A percentile compares a stretch with the other conserved stretches of the same genome.
Evolutionary conservation across 2,888 invertebrate species (phyloP).

Genomic region (Entomobrya multifasciata): DNA sequence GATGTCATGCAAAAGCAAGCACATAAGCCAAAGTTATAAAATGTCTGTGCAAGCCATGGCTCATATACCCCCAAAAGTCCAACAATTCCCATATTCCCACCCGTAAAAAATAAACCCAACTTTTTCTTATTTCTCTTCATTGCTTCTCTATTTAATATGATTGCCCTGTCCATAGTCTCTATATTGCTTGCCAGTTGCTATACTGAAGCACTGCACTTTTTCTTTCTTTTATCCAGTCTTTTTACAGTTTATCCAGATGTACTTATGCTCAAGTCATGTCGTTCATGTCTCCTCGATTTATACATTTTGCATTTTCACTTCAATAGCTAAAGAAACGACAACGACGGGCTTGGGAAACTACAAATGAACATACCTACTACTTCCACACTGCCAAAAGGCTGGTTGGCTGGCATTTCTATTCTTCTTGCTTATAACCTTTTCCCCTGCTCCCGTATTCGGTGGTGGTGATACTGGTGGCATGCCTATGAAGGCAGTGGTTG

Average conservation of each 20-base stretch:
- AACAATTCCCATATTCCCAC: constrained; percentile 13
- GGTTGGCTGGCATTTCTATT: constrained; percentile 7
- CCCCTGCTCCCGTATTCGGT: not conserved
- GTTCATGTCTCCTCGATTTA: not conserved
- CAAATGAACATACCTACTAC: not conserved
- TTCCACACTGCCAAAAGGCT: not conserved
- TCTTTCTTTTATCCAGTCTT: not conserved
- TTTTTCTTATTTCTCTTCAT: not conserved
- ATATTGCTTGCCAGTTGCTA: not conserved
- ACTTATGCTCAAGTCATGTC: not conserved
- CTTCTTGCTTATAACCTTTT: constrained; percentile 27
- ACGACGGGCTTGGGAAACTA: not conserved
- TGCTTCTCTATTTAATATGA: not conserved
- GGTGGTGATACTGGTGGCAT: not conserved
- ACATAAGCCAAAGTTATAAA: too few species aligned
- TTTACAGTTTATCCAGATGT: constrained; percentile 17
- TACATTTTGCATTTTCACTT: constrained; percentile 10
- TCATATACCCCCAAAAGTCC: not conserved
- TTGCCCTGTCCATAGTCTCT: too few species aligned
- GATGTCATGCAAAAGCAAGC: too few species aligned
- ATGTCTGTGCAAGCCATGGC: not conserved
- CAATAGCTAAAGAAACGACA: not conserved
- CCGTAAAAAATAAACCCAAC: not conserved
- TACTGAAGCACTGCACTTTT: not conserved
- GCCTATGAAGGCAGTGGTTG: constrained; percentile 1